These are phyloP conservation scores for Bombus haemorrhoidalis DNA, from an alignment of 1,140 invertebrate species.

Conservation along the genomic window DNA sequence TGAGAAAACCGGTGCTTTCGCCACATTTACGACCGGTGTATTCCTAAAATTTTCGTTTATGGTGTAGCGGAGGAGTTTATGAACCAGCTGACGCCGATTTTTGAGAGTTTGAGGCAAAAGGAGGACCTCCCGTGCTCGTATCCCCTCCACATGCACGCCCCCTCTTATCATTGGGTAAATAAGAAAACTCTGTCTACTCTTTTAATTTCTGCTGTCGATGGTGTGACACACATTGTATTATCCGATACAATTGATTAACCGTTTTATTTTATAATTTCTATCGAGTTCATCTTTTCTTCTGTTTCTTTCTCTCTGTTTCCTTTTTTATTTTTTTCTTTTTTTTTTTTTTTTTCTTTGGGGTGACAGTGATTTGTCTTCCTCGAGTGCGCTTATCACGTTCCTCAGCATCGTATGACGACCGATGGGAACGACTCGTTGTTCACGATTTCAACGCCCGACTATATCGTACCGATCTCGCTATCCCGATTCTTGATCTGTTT, in stretches of 20 bases:
- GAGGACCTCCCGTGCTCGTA: slow-evolving; percentile 94
- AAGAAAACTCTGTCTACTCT: slow-evolving; percentile 72
- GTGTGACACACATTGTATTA: slow-evolving; percentile 46
- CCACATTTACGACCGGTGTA: neutral
- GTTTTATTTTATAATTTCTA: neutral
- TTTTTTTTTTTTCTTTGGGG: neutral
- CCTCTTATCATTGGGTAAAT: slow-evolving; percentile 88
- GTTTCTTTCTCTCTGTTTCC: neutral
- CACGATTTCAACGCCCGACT: slow-evolving; percentile 1
- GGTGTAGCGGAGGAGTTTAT: slow-evolving; percentile 94
- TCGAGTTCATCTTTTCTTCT: neutral
- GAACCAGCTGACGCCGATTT: slow-evolving; percentile 95
- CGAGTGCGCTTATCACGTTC: slow-evolving; percentile 18
- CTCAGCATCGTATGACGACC: slow-evolving; percentile 6
- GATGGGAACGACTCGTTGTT: slow-evolving; percentile 19
- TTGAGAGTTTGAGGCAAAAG: slow-evolving; percentile 94
- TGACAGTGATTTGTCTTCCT: neutral
- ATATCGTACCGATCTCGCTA: neutral
- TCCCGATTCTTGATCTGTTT: neutral
- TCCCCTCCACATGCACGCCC: slow-evolving; percentile 89
- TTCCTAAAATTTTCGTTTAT: slow-evolving; percentile 80
- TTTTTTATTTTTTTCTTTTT: neutral
- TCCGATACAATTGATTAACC: neutral
- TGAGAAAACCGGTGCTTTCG: slow-evolving; percentile 7
- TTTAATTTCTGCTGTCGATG: slow-evolving; percentile 64